phyloP scores from a whole-genome alignment of 1,140 invertebrate genomes.

The Tenebrio molitor region DNA sequence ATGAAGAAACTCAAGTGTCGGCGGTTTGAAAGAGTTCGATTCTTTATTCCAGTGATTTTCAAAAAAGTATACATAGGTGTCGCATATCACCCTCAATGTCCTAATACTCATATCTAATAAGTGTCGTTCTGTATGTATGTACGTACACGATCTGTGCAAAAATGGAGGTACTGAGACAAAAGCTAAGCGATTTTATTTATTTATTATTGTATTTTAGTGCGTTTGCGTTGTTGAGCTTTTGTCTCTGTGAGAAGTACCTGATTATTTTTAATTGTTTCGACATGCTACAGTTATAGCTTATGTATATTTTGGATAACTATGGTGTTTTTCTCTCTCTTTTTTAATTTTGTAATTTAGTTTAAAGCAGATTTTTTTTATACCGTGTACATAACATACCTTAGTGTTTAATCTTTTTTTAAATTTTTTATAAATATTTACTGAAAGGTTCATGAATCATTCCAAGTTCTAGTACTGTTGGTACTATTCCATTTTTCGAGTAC shows the following conservation, averaged over 20 bases:
- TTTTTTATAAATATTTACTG: slow-evolving; percentile 16
- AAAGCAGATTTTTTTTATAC: slow-evolving; percentile 35
- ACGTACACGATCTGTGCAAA: slow-evolving; percentile 51
- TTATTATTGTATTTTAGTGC: slow-evolving; percentile 13
- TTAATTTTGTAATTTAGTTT: slow-evolving; percentile 52
- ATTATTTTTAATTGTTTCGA: slow-evolving; percentile 46
- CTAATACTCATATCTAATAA: slow-evolving; percentile 46
- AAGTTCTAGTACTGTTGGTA: slow-evolving; percentile 22
- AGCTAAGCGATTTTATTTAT: slow-evolving; percentile 22
- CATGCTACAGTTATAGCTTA: slow-evolving; percentile 24
- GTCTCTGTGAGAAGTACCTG: slow-evolving; percentile 55
- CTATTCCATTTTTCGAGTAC: background rate
- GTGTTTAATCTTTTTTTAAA: slow-evolving; percentile 47
- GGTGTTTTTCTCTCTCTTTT: slow-evolving; percentile 42
- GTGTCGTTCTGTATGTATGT: slow-evolving; percentile 52
- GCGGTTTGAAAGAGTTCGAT: slow-evolving; percentile 66
- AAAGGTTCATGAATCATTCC: slow-evolving; percentile 33
- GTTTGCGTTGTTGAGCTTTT: background rate
- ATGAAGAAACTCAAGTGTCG: slow-evolving; percentile 76
- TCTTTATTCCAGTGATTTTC: slow-evolving; percentile 49
- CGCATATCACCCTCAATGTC: slow-evolving; percentile 53
- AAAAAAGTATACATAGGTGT: slow-evolving; percentile 51
- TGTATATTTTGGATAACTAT: slow-evolving; percentile 42
- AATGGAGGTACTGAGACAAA: slow-evolving; percentile 56
- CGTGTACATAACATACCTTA: slow-evolving; percentile 45